Evolutionary conservation across 1,140 invertebrate genomes (phyloP).

Genomic region (Oryctes rhinoceros): DNA sequence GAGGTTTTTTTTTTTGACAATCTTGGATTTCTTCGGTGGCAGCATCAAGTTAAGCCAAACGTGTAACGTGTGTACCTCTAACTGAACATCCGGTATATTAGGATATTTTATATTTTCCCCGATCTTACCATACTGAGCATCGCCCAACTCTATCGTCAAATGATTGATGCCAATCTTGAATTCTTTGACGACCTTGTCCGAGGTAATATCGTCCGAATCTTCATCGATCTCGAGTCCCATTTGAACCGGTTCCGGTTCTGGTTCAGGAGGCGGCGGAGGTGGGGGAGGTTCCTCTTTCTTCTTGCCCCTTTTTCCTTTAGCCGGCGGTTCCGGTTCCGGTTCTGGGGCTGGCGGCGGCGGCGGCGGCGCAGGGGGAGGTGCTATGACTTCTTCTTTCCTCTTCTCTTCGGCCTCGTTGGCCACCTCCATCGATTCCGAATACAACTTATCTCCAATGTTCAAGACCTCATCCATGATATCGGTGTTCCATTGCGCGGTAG

Average conservation of each 20-base stretch:
- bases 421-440: constrained; percentile 42
- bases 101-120: too few species aligned
- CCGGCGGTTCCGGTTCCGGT: neutral
- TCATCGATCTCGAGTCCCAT: constrained; percentile 32
- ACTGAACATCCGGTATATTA: too few species aligned
- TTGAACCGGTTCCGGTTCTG: neutral
- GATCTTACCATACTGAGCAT: constrained; percentile 3
- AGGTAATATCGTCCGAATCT: constrained; percentile 48
- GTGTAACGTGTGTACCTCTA: too few species aligned
- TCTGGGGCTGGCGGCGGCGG: neutral
- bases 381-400: neutral
- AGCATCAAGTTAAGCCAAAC: too few species aligned
- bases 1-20: neutral
- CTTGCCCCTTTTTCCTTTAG: constrained; percentile 38
- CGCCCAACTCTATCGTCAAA: constrained; percentile 49
- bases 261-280: neutral
- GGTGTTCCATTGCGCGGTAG: constrained; percentile 50
- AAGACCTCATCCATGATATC: constrained; percentile 55
- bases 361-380: neutral
- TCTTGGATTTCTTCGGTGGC: too few species aligned
- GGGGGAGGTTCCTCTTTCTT: constrained; percentile 40
- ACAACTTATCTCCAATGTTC: constrained; percentile 42
- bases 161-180: constrained; percentile 57
- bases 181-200: constrained; percentile 53
- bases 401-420: constrained; percentile 36